Evolutionary conservation across 2,113 vertebrate species (phyloP), one percentile per base, ranked within the genome.

Genomic region (Motacilla alba): DNA sequence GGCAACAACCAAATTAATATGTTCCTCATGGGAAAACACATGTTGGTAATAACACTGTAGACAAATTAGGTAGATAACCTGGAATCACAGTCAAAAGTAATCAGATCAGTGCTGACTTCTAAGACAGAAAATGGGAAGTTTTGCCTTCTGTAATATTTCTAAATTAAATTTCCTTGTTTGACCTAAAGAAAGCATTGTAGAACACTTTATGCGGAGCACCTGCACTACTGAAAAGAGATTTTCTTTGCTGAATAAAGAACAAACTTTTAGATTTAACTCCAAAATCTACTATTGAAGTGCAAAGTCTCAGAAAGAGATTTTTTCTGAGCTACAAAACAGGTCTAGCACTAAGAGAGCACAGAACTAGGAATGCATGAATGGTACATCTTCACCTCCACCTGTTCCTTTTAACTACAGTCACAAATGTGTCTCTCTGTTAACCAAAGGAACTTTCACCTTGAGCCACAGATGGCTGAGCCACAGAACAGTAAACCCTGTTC

Each of bases 31-130:
- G 96, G 82, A 93, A 95, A 95, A 92, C 93, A 93, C 87, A 96
- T 94, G 84, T 91, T 70, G 52, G 73, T 89, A 94, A 93, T 91
- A 95, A 91, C 37, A 63, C 17, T 83, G 60, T 56, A 90, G 85
- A 86, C 44, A 95, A 96, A 96, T 95, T 94, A 94, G 76, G 94
- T 41, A 92, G 93, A 93, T 90, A 96, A 96, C 90, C 92, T 96
- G 90, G 64, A 96, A 95, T 95, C 90, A 86, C 83, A 96, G 92
- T 90, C 96, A 93, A 86, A 95, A 93, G 47, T 47, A 93, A 95
- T 92, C 87, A 92, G 83, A 93, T 95, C 87, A 94, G 56, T 21
- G 18, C 37, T 67, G 39, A 77, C 44, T 86, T 90, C 52, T 78
- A 66, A 60, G 76, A 80, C 41, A 83, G 64, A 93, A 96, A 90